These are phyloP conservation scores for Tangara arthus DNA, from an alignment of 2,797 vertebrate genomes.

Conservation along the genomic window DNA sequence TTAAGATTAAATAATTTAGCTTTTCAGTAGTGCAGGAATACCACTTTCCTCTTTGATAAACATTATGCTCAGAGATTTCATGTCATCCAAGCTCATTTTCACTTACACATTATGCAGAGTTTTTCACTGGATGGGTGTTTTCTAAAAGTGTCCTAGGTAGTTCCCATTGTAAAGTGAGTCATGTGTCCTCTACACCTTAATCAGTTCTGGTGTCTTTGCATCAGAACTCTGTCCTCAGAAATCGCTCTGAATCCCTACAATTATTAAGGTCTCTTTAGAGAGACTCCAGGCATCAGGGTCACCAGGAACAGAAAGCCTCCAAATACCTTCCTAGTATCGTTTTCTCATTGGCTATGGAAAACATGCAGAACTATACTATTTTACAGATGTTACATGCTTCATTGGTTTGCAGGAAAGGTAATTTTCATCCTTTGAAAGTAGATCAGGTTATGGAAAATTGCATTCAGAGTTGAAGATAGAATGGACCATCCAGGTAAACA, in stretches of 20 bases:
- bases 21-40: background rate
- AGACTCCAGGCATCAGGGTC: background rate
- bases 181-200: background rate
- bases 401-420: background rate
- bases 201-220: background rate
- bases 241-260: background rate
- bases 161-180: background rate
- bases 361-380: background rate
- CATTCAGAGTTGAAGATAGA: background rate
- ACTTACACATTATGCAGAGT: background rate
- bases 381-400: background rate
- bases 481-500: background rate
- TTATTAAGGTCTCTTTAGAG: background rate
- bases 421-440: background rate
- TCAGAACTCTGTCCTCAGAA: background rate
- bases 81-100: background rate
- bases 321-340: background rate
- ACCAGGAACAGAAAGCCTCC: background rate
- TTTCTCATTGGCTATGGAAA: background rate
- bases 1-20: background rate
- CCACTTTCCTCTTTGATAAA: background rate
- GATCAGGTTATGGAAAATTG: background rate
- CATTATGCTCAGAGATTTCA: background rate
- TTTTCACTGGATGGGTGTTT: background rate
- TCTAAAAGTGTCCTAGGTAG: background rate